phyloP scores from a whole-genome alignment of 2,888 invertebrate species.

The Tenthredo mesomela region DNA sequence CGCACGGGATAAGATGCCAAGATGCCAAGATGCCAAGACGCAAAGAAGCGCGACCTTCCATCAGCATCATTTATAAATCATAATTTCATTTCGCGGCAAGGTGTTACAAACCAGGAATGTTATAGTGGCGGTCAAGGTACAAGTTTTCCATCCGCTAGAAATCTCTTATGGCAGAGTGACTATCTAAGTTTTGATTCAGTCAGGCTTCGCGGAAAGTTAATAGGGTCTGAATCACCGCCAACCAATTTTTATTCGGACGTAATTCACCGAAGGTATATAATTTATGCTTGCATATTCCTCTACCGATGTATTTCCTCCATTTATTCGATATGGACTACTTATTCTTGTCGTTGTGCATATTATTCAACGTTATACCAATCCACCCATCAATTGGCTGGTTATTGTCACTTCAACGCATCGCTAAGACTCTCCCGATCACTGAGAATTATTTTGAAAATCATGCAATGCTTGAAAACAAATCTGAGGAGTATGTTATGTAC shows the following conservation, averaged over 20 bases:
- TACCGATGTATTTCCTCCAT: neutral
- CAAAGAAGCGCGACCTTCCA: slow-evolving; percentile 58
- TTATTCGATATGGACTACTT: neutral
- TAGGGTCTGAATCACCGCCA: slow-evolving; percentile 12
- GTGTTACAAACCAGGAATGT: slow-evolving; percentile 66
- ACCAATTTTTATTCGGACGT: neutral
- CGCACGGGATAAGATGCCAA: slow-evolving; percentile 31
- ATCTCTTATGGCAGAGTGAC: slow-evolving; percentile 26
- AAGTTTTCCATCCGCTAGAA: slow-evolving; percentile 19
- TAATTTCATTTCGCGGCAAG: slow-evolving; percentile 68
- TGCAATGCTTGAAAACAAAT: neutral
- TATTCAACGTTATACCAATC: neutral
- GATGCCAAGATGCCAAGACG: slow-evolving; percentile 49
- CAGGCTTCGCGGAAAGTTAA: slow-evolving; percentile 9
- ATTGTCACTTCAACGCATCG: neutral
- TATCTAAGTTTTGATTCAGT: slow-evolving; percentile 30
- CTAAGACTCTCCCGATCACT: neutral
- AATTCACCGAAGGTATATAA: slow-evolving; percentile 3
- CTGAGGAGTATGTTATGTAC: neutral
- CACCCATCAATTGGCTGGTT: neutral
- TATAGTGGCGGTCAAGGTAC: slow-evolving; percentile 67
- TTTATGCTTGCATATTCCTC: neutral
- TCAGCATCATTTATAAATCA: slow-evolving; percentile 68
- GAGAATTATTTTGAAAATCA: neutral
- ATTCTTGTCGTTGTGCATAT: neutral